Conservation (phyloP, 2,113 vertebrate species). For the Zeus faber region DNA sequence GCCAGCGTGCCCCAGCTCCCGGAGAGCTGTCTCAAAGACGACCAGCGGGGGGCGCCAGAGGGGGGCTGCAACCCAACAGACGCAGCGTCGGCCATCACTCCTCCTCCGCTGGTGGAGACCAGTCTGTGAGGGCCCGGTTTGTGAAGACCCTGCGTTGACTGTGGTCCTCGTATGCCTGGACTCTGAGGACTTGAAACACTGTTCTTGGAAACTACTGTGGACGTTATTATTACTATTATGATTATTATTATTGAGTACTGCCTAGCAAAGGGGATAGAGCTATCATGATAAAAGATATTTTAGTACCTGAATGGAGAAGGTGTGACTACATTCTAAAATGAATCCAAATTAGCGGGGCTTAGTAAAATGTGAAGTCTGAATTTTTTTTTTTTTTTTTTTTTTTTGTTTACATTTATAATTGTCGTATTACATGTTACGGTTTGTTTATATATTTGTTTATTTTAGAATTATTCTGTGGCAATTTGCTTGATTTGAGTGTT, state of each 20-base stretch:
- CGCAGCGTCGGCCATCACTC: slow-evolving; percentile 24
- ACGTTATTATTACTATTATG: slow-evolving; percentile 34
- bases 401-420: neutral
- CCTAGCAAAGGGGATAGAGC: slow-evolving; percentile 29
- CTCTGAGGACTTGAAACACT: slow-evolving; percentile 20
- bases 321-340: too few species aligned
- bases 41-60: slow-evolving; percentile 36
- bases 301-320: slow-evolving; percentile 3
- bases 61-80: slow-evolving; percentile 9
- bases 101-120: slow-evolving; percentile 62
- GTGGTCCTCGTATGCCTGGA: slow-evolving; percentile 17
- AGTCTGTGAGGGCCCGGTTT: slow-evolving; percentile 59
- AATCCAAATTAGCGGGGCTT: slow-evolving; percentile 19
- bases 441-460: slow-evolving; percentile 26
- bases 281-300: too few species aligned
- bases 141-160: too few species aligned
- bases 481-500: slow-evolving; percentile 15
- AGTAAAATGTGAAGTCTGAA: slow-evolving; percentile 50
- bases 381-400: slow-evolving; percentile 10
- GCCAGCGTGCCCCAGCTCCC: slow-evolving; percentile 81
- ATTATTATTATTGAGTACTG: slow-evolving; percentile 10
- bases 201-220: too few species aligned
- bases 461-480: slow-evolving; percentile 9
- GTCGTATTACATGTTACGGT: neutral
- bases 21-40: slow-evolving; percentile 77